These are phyloP conservation scores for Bungarus multicinctus DNA, from an alignment of 2,113 vertebrate genomes.

Conservation along the genomic window DNA sequence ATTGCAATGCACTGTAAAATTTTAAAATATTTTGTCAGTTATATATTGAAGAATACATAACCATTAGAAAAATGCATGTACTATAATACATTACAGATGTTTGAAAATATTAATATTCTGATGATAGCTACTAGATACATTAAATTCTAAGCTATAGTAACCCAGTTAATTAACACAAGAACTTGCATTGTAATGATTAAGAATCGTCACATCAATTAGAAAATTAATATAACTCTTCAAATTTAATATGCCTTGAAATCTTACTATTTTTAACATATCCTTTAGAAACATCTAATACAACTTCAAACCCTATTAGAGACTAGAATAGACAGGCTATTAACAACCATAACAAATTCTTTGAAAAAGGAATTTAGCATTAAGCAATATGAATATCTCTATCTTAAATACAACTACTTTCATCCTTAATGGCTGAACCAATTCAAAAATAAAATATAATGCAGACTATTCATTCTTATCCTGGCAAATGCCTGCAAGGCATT, in stretches of 20 bases:
- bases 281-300: background rate
- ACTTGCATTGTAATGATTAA: background rate
- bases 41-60: background rate
- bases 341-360: background rate
- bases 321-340: background rate
- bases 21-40: background rate
- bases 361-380: slow-evolving; percentile 4
- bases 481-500: background rate
- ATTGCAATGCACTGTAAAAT: background rate
- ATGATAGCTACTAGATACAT: background rate
- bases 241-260: background rate
- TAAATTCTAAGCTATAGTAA: background rate
- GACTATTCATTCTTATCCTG: background rate
- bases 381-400: background rate
- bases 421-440: background rate
- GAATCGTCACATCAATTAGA: background rate
- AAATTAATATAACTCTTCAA: background rate
- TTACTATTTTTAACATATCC: background rate
- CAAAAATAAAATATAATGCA: background rate
- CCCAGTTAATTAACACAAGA: background rate
- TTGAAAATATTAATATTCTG: background rate
- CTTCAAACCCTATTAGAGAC: background rate
- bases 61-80: background rate
- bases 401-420: slow-evolving; percentile 19
- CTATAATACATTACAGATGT: background rate